Evolutionary conservation across 1,140 invertebrate genomes (phyloP), one percentile per base, ranked within the genome.

Genomic region (Drosophila eugracilis): DNA sequence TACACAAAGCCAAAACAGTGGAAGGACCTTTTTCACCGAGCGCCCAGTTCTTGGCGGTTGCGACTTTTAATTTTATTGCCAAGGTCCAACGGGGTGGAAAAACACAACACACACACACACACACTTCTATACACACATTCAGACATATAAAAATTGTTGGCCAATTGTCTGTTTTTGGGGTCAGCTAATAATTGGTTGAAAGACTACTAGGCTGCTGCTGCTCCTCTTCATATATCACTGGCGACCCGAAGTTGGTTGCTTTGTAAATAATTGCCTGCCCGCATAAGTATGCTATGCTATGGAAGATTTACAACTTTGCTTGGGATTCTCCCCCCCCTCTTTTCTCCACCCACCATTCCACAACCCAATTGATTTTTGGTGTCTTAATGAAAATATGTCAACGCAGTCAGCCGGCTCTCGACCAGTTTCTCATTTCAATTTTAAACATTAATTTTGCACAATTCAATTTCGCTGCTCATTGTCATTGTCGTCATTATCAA

Each of bases 61-160:
- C 69, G 70, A 73, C 70, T 73, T 73, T 74, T 74, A 60, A 74
- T 74, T 74, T 74, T 74, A 74, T 74, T 47, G 69, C 70, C 70
- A 73, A 54, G 42, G 69, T 73, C 54, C 69, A 14, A 28, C 7
- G 19, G 47, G 5, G 7, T 21, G 63, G 17, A 32, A 37, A 49
- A 42, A 26, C 22, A 32, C n/a, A 44, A 1, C 10, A 4, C 10
- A 10, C 14, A 30, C 19, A 15, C 4, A 6, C 5, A 42, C 26
- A 24, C 21, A 28, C 39, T 4, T n/a, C n/a, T n/a, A n/a, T n/a
- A n/a, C n/a, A n/a, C n/a, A n/a, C n/a, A n/a, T n/a, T n/a, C n/a
- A n/a, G n/a, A n/a, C n/a, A n/a, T n/a, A n/a, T n/a, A n/a, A n/a
- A n/a, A 34, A 47, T 28, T 66, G 30, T 14, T 44, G 69, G 70